Evolutionary conservation across 2,888 invertebrate species (phyloP), one percentile per base, ranked within the genome.

Genomic region (Villa cingulata): DNA sequence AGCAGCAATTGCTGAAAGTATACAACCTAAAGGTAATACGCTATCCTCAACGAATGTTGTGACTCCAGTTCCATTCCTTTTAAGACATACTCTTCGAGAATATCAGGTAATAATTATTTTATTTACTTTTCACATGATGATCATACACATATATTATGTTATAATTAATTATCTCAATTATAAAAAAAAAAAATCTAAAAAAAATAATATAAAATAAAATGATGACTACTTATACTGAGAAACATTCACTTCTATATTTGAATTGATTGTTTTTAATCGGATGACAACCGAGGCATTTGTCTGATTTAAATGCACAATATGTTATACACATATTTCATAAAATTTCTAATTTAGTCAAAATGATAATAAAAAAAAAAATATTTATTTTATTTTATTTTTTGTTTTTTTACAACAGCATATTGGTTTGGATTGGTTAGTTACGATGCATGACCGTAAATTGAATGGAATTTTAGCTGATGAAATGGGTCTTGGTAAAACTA

Each of bases 11-110:
- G 97, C 97, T 41, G 88, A 94, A 67, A 86, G 91, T 70, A 85
- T 98, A 64, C 96, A 97, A 70, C 97, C 97, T 3, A 97, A 92
- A 66, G 97, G 97, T 64, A 94, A 92, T 63, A 98, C 97, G 19
- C 74, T 97, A 56, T 88, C 91, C 57, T 92, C 94, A 48, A 91
- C 96, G 46, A 84, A 84, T 70, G 91, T 92, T 59, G 91, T 85
- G 53, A 96, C 95, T 41, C 85, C 85, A 60, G 86, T 96, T 63
- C 97, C 97, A 57, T 87, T 87, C 63, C 77, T 99, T 61, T 72
- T 98, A 57, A 88, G 89, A 65, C 91, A 92, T 70, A 72, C 79
- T 50, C 73, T 96, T 57, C 79, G 96, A 59, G 96, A 96, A 72
- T 96, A 96, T 72, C 96, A 68, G 52, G 58, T 58, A 48, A 50